A percentile compares a stretch with the other conserved stretches of the same genome.
phyloP scores from a whole-genome alignment of 2,797 vertebrate species.

The Champsocephalus gunnari region DNA sequence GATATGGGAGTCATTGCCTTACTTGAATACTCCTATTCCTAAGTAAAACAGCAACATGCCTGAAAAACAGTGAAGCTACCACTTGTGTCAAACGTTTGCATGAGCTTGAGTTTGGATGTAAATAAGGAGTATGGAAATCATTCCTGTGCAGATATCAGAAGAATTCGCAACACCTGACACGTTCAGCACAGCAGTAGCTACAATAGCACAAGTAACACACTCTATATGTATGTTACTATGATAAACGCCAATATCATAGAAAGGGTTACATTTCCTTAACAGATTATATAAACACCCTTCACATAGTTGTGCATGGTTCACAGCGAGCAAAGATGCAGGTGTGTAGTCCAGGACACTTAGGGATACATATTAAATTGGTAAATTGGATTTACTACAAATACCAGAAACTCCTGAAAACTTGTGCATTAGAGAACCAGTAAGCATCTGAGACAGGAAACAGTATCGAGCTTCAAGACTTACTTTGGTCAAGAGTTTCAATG shows the following conservation, averaged over 20 bases:
- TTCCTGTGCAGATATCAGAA: background rate
- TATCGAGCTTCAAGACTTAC: slow-evolving; percentile 9
- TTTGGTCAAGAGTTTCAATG: slow-evolving; percentile 31
- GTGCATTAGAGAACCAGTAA: background rate
- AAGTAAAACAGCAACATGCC: background rate
- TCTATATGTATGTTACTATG: background rate
- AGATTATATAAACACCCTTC: too few relatives aligned
- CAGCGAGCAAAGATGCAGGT: background rate
- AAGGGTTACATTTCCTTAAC: background rate
- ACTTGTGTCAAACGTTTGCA: background rate
- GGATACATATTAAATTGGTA: background rate
- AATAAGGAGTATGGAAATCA: background rate
- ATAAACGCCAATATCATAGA: background rate
- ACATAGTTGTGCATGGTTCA: background rate
- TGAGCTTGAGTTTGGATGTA: background rate
- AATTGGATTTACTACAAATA: slow-evolving; percentile 6
- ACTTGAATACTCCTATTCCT: background rate
- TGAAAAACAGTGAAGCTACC: background rate
- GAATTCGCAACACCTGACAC: background rate
- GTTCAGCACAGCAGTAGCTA: background rate
- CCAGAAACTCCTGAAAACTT: slow-evolving; percentile 1
- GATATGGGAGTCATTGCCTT: background rate
- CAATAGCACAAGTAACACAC: background rate
- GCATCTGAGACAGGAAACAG: slow-evolving; percentile 28
- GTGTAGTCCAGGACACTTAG: background rate